A percentile compares a stretch with the other conserved stretches of the same genome.
Conservation (phyloP, 2,113 vertebrate species). For the Clarias batrachus region DNA sequence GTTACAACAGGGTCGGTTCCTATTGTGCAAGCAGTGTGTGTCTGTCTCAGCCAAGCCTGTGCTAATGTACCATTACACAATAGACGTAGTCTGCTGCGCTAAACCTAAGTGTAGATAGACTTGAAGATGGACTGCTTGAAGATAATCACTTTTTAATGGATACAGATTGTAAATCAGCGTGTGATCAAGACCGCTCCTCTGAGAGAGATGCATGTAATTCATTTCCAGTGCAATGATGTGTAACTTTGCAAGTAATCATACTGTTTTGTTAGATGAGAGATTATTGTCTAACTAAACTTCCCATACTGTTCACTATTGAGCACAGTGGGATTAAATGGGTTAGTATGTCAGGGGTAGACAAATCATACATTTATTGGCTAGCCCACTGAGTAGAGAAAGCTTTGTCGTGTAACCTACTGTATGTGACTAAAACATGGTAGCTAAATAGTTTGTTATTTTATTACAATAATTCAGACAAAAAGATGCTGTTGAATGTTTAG, state of each 20-base stretch:
- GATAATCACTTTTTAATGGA: constrained; percentile 33
- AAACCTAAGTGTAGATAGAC: constrained; percentile 16
- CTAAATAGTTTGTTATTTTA: neutral
- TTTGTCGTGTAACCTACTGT: neutral
- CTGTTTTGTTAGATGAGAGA: constrained; percentile 13
- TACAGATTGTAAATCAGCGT: constrained; percentile 33
- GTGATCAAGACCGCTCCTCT: constrained; percentile 29
- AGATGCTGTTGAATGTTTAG: neutral
- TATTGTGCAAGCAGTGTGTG: neutral
- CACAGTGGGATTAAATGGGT: constrained; percentile 7
- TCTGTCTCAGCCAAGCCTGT: constrained; percentile 15
- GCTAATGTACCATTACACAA: constrained; percentile 32
- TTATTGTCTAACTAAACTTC: neutral
- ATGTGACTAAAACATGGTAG: neutral
- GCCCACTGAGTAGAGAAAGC: neutral
- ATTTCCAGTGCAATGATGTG: constrained; percentile 31
- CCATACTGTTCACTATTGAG: constrained; percentile 7
- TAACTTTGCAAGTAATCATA: constrained; percentile 18
- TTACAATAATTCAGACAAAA: neutral
- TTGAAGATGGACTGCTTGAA: constrained; percentile 26
- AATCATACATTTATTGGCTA: constrained; percentile 5
- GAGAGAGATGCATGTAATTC: constrained; percentile 12
- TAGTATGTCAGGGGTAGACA: constrained; percentile 9
- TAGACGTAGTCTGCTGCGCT: constrained; percentile 11
- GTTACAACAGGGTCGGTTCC: constrained; percentile 13